Percentiles rank a stretch among this genome's conserved stretches.
Evolutionary conservation across 2,888 invertebrate species (phyloP).

Genomic region (Aproaerema taeniolella): DNA sequence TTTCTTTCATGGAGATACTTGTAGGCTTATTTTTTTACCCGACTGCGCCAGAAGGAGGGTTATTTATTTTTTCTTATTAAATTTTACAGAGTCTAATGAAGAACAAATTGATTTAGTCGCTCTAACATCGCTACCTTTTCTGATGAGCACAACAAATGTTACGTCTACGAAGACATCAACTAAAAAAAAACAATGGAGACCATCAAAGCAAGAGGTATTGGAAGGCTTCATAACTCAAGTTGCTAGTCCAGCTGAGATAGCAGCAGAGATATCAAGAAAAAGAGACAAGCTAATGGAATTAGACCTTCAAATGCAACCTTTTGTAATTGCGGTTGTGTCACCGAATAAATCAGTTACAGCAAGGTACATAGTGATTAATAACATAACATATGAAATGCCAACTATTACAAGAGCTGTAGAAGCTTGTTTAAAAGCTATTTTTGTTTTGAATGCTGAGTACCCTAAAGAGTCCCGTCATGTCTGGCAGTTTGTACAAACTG

Average conservation of each 20-base stretch:
- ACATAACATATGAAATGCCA: too few relatives aligned
- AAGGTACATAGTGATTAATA: too few relatives aligned
- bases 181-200: constrained; percentile 12
- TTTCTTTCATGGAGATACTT: too few relatives aligned
- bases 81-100: too few relatives aligned
- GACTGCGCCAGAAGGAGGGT: too few relatives aligned
- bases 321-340: too few relatives aligned
- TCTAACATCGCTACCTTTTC: background rate
- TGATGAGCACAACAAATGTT: constrained; percentile 1
- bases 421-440: too few relatives aligned
- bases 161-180: constrained; percentile 1
- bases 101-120: background rate
- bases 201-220: constrained; percentile 10
- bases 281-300: constrained; percentile 4
- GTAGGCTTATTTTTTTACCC: too few relatives aligned
- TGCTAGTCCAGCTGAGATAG: constrained; percentile 8
- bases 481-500: too few relatives aligned
- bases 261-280: background rate
- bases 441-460: constrained; percentile 7
- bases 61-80: too few relatives aligned
- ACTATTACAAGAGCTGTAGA: constrained; percentile 8
- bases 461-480: constrained; percentile 3
- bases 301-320: constrained; percentile 8
- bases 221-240: constrained; percentile 8
- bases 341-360: too few relatives aligned